A percentile compares a stretch with the other conserved stretches of the same genome.
phyloP scores from a whole-genome alignment of 2,888 invertebrate species.

The Cephonodes hylas region DNA sequence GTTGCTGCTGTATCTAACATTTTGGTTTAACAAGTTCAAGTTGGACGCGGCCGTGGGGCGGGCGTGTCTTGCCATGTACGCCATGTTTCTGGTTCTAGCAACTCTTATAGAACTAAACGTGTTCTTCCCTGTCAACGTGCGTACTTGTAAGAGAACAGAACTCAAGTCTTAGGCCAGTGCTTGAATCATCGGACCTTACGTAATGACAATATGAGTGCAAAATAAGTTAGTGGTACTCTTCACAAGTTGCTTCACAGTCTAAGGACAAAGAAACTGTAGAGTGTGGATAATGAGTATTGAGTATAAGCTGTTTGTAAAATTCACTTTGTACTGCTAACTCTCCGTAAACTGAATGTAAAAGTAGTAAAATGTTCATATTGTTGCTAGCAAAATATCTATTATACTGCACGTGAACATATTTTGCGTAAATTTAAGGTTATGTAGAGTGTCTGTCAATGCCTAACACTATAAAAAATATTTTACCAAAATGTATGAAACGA shows the following conservation, averaged over 20 bases:
- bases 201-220: constrained; percentile 8
- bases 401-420: neutral
- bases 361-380: neutral
- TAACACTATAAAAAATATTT: neutral
- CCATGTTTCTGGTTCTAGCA: constrained; percentile 91
- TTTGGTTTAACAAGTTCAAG: constrained; percentile 93
- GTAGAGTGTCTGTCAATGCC: neutral
- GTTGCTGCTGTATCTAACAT: constrained; percentile 90
- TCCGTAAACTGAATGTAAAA: neutral
- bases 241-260: constrained; percentile 34
- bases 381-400: neutral
- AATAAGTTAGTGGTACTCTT: constrained; percentile 39
- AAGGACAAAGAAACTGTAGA: constrained; percentile 34
- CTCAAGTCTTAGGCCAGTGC: constrained; percentile 57
- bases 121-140: constrained; percentile 94
- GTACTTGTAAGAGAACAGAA: constrained; percentile 86
- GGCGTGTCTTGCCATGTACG: constrained; percentile 92
- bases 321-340: neutral
- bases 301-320: constrained; percentile 1
- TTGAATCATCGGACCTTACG: constrained; percentile 27
- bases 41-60: constrained; percentile 92
- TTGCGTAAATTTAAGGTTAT: neutral
- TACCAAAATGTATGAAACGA: neutral
- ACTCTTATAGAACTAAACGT: constrained; percentile 96
- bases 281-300: constrained; percentile 30